phyloP scores from a whole-genome alignment of 1,140 invertebrate genomes.

The Pseudomyrmex concolor region DNA sequence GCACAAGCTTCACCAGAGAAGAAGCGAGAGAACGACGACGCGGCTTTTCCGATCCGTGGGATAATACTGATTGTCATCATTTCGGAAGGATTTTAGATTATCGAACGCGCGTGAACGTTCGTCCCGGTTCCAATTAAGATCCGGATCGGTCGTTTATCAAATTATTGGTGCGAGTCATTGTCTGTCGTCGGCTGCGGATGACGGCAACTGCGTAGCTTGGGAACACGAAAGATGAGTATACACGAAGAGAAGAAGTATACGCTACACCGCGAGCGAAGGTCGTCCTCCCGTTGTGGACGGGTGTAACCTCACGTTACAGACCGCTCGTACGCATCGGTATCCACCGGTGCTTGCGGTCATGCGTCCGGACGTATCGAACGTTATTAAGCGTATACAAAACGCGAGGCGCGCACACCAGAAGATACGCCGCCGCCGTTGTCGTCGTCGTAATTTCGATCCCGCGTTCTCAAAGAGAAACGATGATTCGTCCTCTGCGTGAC shows the following conservation, averaged over 20 bases:
- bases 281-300: constrained; percentile 54
- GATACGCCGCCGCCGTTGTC: too few species aligned
- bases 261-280: constrained; percentile 65
- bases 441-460: constrained; percentile 23
- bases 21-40: not conserved
- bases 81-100: not conserved
- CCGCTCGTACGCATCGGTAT: constrained; percentile 16
- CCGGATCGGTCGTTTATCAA: constrained; percentile 40
- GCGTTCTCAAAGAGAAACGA: not conserved
- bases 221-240: constrained; percentile 69
- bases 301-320: constrained; percentile 53
- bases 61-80: constrained; percentile 48
- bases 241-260: constrained; percentile 45
- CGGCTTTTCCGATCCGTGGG: not conserved
- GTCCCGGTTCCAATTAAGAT: constrained; percentile 57
- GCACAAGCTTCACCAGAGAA: not conserved
- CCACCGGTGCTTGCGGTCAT: constrained; percentile 62
- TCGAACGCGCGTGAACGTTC: not conserved
- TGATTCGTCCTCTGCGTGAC: constrained; percentile 24
- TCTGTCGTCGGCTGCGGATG: constrained; percentile 56
- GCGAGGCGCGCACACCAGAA: constrained; percentile 3
- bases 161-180: constrained; percentile 68
- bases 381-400: constrained; percentile 43
- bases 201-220: constrained; percentile 70
- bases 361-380: constrained; percentile 50